Evolutionary conservation across 1,140 invertebrate genomes (phyloP), one percentile per base, ranked within the genome.

Genomic region (Euglossa dilemma): DNA sequence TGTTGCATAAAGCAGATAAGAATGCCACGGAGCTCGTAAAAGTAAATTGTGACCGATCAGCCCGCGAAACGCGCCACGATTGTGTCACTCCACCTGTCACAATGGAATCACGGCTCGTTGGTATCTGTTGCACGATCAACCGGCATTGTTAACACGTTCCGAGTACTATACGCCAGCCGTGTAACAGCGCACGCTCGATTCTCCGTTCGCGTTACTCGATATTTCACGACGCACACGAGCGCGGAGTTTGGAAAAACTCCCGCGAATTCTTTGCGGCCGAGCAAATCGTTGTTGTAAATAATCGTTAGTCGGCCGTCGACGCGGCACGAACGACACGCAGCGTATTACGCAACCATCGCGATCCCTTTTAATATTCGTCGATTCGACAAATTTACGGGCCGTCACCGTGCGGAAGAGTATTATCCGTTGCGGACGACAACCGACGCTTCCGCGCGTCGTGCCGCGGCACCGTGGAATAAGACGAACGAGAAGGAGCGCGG

Each of bases 1-100:
- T 66, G 50, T 74, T 67, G 45, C 67, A 71, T 71, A 79, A 79
- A 79, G 5, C 36, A 59, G 77, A 72, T 50, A 79, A 72, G 77
- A 18, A 79, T 43, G 8, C 45, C 12, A 25, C 9, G 75, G 14
- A 18, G 45, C 45, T 56, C 52, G 52, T 67, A 75, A 56, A 80
- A 56, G 47, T 54, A 52, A 80, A 74, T 74, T 36, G 18, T 52
- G 63, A 56, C 18, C 43, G n/a, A 45, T 45, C 36, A 45, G 36
- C 9, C 4, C 7, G 43, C 20, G 23, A 71, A 70, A 57, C 18
- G 47, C 36, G 25, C 45, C 28, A 20, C 47, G 12, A 56, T 72
- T 43, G 25, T 75, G 45, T 36, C 73, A 43, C 54, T 64, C 45
- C 43, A 47, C 6, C 12, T 50, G 66, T 20, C 54, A 36, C 56